phyloP scores from a whole-genome alignment of 2,113 vertebrate genomes.

The Coregonus clupeaformis region DNA sequence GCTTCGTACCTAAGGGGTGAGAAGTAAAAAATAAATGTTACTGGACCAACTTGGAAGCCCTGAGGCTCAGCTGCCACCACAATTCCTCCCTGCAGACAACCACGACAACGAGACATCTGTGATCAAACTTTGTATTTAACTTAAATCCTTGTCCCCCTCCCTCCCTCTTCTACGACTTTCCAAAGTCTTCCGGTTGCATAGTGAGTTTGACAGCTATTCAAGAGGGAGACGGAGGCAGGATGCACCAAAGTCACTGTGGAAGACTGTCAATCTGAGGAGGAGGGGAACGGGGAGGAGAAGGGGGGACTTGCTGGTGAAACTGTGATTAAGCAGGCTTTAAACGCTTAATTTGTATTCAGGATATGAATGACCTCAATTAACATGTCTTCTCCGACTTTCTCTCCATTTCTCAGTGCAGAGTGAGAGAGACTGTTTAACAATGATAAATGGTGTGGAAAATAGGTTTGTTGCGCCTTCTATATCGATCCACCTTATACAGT shows the following conservation, averaged over 20 bases:
- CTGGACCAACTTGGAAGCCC: no score
- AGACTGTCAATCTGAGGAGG: not conserved
- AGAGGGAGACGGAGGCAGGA: not conserved
- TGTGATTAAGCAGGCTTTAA: no score
- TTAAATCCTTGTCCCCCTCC: not conserved
- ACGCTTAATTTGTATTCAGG: no score
- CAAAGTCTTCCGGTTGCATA: not conserved
- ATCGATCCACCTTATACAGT: not conserved
- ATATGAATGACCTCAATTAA: no score
- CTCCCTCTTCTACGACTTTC: not conserved
- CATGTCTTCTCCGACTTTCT: no score
- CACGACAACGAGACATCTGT: no score
- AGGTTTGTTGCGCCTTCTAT: not conserved
- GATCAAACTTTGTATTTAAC: no score
- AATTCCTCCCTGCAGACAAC: no score
- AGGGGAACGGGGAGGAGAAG: not conserved
- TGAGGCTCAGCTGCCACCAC: no score
- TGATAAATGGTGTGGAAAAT: not conserved
- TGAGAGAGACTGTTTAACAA: no score
- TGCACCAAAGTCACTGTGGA: not conserved
- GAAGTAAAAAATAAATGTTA: not conserved
- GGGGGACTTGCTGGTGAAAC: not conserved
- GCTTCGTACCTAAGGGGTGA: not conserved
- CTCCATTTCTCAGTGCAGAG: no score
- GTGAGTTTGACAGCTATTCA: not conserved